Evolutionary conservation across 2,113 vertebrate species (phyloP), one percentile per base, ranked within the genome.

Genomic region (Excalfactoria chinensis): DNA sequence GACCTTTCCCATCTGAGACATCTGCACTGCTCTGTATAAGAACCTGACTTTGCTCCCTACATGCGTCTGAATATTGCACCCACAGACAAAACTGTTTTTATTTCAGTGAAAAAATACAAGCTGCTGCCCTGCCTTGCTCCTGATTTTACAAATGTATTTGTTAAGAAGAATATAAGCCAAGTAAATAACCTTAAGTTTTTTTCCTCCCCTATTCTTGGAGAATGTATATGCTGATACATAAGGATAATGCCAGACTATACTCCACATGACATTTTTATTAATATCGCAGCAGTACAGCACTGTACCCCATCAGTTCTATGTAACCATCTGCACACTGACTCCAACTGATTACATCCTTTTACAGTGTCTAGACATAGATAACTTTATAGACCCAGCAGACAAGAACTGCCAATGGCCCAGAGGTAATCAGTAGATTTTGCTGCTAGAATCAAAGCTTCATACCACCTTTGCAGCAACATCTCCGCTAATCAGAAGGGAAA

Each of bases 401-500:
- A 62, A 82, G 59, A 62, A 60, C 60, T 53, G 20, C 48, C 40
- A 32, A 10, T 22, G n/a, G 44, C 64, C 55, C 64, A 79, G 81
- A 63, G 8, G 14, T 43, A 14, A 51, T 56, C 60, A 59, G 14
- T 83, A n/a, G n/a, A 70, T 89, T 97, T 95, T 84, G 59, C 70
- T 77, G 49, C 56, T 46, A 37, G 67, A 96, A 82, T 11, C 37
- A 84, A 64, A 95, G 20, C 32, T 64, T 32, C 28, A 43, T 43
- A 66, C 1, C 2, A 20, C 35, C 15, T 75, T 85, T 76, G 60
- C 51, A 86, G 74, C 66, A 93, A 37, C 46, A 72, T 56, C 46
- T 91, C 88, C 93, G 46, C 53, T 89, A 92, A 71, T 34, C 9
- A 83, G 70, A 86, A 84, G n/a, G 7, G 72, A 35, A 81, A 82